Conservation (phyloP, 2,888 invertebrate species). For the Drosophila robusta region DNA sequence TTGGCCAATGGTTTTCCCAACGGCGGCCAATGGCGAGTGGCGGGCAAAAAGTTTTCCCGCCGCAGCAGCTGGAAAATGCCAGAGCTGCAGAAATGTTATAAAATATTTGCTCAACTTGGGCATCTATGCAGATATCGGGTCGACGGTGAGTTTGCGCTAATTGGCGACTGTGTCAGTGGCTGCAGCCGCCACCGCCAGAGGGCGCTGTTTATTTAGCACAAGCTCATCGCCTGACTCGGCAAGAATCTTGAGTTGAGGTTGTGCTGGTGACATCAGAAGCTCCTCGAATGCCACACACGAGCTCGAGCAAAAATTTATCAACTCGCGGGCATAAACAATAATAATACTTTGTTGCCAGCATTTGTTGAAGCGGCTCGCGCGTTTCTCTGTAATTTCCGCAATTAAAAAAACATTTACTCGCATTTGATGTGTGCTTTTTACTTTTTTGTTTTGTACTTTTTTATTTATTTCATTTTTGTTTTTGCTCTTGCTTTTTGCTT, state of each 20-base stretch:
- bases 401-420: constrained; percentile 84
- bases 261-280: constrained; percentile 72
- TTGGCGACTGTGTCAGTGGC: constrained; percentile 53
- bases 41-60: constrained; percentile 41
- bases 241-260: constrained; percentile 26
- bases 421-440: constrained; percentile 66
- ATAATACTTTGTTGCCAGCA: constrained; percentile 68
- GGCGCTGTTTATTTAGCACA: constrained; percentile 58
- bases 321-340: constrained; percentile 69
- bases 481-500: constrained; percentile 24
- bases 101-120: constrained; percentile 35
- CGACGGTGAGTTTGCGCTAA: constrained; percentile 34
- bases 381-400: constrained; percentile 83
- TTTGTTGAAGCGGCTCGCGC: constrained; percentile 62
- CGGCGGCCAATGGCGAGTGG: constrained; percentile 1
- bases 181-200: constrained; percentile 24
- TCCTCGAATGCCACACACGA: constrained; percentile 81
- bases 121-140: constrained; percentile 9
- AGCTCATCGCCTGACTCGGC: constrained; percentile 77
- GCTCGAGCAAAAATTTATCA: constrained; percentile 73
- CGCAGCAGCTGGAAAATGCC: constrained; percentile 52
- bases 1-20: constrained; percentile 5
- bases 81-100: constrained; percentile 39
- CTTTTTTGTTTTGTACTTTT: constrained; percentile 25
- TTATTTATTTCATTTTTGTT: constrained; percentile 12